Evolutionary conservation across 2,888 invertebrate genomes (phyloP), one percentile per base, ranked within the genome.

Genomic region (Octonoba sinensis): DNA sequence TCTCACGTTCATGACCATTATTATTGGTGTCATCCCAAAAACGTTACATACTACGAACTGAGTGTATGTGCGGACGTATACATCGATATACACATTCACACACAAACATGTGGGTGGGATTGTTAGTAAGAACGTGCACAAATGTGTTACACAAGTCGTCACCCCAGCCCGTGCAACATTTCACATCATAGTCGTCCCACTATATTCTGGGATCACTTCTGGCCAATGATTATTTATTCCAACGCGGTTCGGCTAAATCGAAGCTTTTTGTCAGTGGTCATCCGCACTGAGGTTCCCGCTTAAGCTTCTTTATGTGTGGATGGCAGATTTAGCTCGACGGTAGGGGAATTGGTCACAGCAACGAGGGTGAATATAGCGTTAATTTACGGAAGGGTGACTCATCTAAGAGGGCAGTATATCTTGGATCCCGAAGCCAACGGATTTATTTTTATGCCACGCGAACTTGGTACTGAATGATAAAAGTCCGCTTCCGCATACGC

Each of bases 321-420:
- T 47, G 74, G 64, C 54, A 49, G 47, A 66, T 57, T 75, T 64
- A 59, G 57, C 73, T 66, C 54, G n/a, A 11, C 59, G 66, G 74
- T 66, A 22, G 59, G 66, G 66, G 74, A 49, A 66, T 75, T 66
- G 66, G 74, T 75, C 74, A 66, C 74, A 66, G 49, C 65, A 27
- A 20, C 56, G 74, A 56, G 74, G 59, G 59, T 75, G 74, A 66
- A 66, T 73, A 47, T 27, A 47, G 59, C 57, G 49, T 75, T 75
- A 56, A 75, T 75, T 66, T 57, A 49, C 49, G 65, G 56, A 11
- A 57, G 22, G 44, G 57, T 75, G 74, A 75, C 54, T 66, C 74
- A 75, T 46, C 44, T 62, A 44, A 36, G 36, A 62, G 60, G 60
- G 60, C 36, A 16, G 15, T 60, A 13, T 60, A 60, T 60, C 60